phyloP scores from a whole-genome alignment of 2,888 invertebrate species.

The Lepidonotus clava region DNA sequence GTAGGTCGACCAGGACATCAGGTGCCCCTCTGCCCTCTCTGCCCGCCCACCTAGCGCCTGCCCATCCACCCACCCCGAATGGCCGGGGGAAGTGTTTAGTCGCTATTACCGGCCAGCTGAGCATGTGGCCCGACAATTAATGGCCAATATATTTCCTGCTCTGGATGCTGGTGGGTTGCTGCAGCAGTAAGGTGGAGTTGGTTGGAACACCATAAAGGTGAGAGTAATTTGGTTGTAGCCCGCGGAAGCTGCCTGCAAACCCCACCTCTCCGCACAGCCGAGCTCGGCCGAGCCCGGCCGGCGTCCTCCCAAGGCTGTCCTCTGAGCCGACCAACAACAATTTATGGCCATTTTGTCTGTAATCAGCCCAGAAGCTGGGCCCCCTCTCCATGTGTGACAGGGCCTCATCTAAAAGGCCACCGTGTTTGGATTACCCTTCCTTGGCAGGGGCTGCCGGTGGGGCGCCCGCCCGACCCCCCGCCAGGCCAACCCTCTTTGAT shows the following conservation, averaged over 20 bases:
- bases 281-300: too few species aligned
- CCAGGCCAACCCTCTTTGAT: too few species aligned
- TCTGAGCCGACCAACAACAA: too few species aligned
- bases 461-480: too few species aligned
- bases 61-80: neutral
- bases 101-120: neutral
- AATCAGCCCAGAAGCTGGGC: neutral
- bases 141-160: neutral
- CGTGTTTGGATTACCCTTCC: too few species aligned
- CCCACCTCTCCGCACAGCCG: too few species aligned
- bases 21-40: neutral
- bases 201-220: too few species aligned
- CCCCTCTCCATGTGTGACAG: neutral
- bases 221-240: too few species aligned
- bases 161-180: neutral
- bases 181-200: too few species aligned
- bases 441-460: too few species aligned
- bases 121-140: neutral
- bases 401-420: neutral
- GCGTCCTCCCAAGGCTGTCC: too few species aligned
- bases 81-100: neutral
- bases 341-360: neutral
- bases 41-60: neutral
- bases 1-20: neutral
- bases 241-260: too few species aligned